Evolutionary conservation across 2,888 invertebrate species (phyloP), one percentile per base, ranked within the genome.

Genomic region (Pollenia angustigena): DNA sequence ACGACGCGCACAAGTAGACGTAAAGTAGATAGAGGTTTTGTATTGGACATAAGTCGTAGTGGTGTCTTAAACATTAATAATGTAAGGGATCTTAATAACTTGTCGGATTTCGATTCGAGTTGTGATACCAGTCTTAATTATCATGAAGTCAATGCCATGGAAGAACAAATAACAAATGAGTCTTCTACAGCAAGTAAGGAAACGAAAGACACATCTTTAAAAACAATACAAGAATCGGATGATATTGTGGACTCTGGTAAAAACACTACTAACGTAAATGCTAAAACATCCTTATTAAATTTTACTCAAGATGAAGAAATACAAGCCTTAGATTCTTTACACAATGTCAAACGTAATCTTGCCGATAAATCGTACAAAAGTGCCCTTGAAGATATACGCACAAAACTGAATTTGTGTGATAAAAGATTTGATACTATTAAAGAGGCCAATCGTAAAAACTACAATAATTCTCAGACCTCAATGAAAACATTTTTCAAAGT

Each of bases 51-150:
- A 40, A 92, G 91, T 46, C 92, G 91, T 0, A 92, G 92, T 69
- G 93, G 91, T 1, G 91, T 91, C 56, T 87, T 93, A 44, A 91
- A 92, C 23, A 84, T 93, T 11, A 91, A 92, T 78, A 93, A 93
- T 90, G 93, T 93, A 0, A 91, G 92, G 9, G 93, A 93, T 83
- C 87, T 93, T 12, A 93, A 92, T 40, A 93, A 93, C 88, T 93
- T 93, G 74, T 93, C 93, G 0, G 93, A 93, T 88, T 92, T 93
- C 68, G 93, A 93, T 86, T 93, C 93, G 3, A 93, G 93, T 78
- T 93, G 93, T 84, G 93, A 93, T 74, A 93, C 93, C 0, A 93
- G 93, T 54, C 88, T 93, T 6, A 93, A 93, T 69, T 93, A 93
- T 79, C 91, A 92, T 11, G 93, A 93, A 75, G 90, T 91, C 0